These are phyloP conservation scores for Drosophila setifemur DNA, from an alignment of 1,140 invertebrate genomes.

Conservation along the genomic window DNA sequence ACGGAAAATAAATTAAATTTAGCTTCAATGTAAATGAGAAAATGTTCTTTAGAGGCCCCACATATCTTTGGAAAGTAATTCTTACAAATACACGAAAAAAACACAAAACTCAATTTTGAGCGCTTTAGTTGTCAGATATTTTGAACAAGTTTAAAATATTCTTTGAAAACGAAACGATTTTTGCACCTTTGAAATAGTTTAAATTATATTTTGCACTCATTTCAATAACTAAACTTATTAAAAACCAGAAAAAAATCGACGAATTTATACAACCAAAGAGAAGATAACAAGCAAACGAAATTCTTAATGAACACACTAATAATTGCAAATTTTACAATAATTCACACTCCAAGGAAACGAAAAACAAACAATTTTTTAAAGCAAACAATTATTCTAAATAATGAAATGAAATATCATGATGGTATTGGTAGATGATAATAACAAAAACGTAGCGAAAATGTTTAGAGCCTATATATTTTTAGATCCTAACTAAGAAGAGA, in stretches of 20 bases:
- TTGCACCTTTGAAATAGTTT: slow-evolving; percentile 44
- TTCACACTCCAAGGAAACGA: slow-evolving; percentile 37
- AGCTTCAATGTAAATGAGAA: slow-evolving; percentile 25
- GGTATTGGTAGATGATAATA: slow-evolving; percentile 32
- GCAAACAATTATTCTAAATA: slow-evolving; percentile 33
- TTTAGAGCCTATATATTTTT: slow-evolving; percentile 71
- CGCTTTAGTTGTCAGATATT: neutral
- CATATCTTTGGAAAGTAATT: slow-evolving; percentile 58
- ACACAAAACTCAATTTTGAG: neutral
- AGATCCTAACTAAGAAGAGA: slow-evolving; percentile 51
- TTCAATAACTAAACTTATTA: slow-evolving; percentile 40
- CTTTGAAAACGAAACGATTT: neutral
- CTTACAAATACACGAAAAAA: slow-evolving; percentile 1
- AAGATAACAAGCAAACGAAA: slow-evolving; percentile 23
- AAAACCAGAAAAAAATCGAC: slow-evolving; percentile 49
- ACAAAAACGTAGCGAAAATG: slow-evolving; percentile 44
- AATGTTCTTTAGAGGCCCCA: slow-evolving; percentile 32
- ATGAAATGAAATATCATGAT: slow-evolving; percentile 38
- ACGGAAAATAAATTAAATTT: slow-evolving; percentile 10
- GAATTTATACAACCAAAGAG: slow-evolving; percentile 62
- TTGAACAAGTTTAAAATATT: slow-evolving; percentile 2
- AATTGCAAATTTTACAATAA: slow-evolving; percentile 40
- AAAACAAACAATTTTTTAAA: slow-evolving; percentile 38
- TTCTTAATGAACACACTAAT: slow-evolving; percentile 40
- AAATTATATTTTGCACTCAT: slow-evolving; percentile 62